Base-by-base conservation (phyloP, 2,797 vertebrate genomes). In the Cichlasoma orientale region DNA sequence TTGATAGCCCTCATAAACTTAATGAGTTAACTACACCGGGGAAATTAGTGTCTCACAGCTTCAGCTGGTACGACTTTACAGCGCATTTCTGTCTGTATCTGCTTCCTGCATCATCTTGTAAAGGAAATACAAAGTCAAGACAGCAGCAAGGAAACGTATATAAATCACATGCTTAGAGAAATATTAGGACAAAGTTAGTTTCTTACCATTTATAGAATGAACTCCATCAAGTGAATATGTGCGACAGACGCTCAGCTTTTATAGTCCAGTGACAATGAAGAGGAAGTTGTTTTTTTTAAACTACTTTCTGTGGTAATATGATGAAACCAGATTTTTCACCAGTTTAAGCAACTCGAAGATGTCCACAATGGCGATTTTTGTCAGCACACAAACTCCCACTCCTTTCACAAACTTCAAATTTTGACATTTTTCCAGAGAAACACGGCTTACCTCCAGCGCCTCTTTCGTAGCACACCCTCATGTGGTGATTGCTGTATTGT, bases 1-100 rank as follows among this genome's bases (percentile, higher is more conserved):
- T 82, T 78, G 79, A 92, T 87, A 79, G 88, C 80, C 71, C 80
- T 86, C 73, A 56, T 90, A 88, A 90, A 91, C 41, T 44, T 89
- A 91, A 91, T 80, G 88, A 91, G 68, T 86, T 69, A 76, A 82
- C 75, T 54, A 82, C 80, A 83, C 9, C 3, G 1, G 23, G 72
- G 52, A 83, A 88, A 87, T 77, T 56, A 83, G 41, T 3, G 13
- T 69, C 56, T 70, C 27, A 36, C 27, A 75, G 72, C 66, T 69
- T 56, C 31, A 75, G 56, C 73, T 55, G 31, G 63, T 36, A 44
- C 13, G 0, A 44, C 1, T 55, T 72, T 18, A 31, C 27, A 57
- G 25, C 59, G 72, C 4, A 2, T 21, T 76, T 25, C 31, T 47
- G 55, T 70, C 31, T 53, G 4, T 44, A 27, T 85, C 70, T 75